A percentile compares a stretch with the other conserved stretches of the same genome.
Conservation (phyloP, 1,140 invertebrate species). For the Apis dorsata region DNA sequence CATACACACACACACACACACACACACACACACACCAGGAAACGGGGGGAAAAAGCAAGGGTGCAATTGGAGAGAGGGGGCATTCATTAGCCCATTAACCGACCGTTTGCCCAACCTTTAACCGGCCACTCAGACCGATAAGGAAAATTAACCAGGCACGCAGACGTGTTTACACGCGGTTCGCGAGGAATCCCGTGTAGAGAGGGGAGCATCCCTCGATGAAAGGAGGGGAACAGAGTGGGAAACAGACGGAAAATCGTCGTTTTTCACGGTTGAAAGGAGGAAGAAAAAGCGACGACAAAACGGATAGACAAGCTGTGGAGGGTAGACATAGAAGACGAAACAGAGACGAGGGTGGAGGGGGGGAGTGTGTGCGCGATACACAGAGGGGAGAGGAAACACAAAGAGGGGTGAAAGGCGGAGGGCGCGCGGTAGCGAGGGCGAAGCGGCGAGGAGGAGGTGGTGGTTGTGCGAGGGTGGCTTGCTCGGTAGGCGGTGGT, state of each 20-base stretch:
- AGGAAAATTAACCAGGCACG: constrained; percentile 57
- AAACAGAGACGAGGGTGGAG: constrained; percentile 36
- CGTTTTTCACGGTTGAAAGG: neutral
- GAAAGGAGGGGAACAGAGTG: neutral
- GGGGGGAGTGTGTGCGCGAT: constrained; percentile 21
- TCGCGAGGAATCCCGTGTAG: neutral
- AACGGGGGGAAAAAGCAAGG: neutral
- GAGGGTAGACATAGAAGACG: neutral
- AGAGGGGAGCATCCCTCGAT: too few relatives aligned
- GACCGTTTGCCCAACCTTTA: neutral
- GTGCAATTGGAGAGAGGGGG: neutral
- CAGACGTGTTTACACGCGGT: constrained; percentile 61
- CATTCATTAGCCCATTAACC: constrained; percentile 19
- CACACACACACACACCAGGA: too few relatives aligned
- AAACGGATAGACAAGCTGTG: neutral
- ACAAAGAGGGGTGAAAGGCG: constrained; percentile 39
- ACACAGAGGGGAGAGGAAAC: constrained; percentile 50
- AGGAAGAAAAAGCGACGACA: neutral
- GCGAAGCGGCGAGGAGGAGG: constrained; percentile 13
- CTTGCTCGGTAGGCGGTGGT: constrained; percentile 54
- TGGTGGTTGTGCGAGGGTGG: constrained; percentile 42
- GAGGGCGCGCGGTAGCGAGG: constrained; percentile 36
- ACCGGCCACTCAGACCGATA: constrained; percentile 19
- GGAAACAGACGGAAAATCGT: neutral
- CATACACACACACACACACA: too few relatives aligned